Percentiles rank a stretch among this genome's conserved stretches.
phyloP scores from a whole-genome alignment of 2,888 invertebrate species.

The Lissonota sp. region DNA sequence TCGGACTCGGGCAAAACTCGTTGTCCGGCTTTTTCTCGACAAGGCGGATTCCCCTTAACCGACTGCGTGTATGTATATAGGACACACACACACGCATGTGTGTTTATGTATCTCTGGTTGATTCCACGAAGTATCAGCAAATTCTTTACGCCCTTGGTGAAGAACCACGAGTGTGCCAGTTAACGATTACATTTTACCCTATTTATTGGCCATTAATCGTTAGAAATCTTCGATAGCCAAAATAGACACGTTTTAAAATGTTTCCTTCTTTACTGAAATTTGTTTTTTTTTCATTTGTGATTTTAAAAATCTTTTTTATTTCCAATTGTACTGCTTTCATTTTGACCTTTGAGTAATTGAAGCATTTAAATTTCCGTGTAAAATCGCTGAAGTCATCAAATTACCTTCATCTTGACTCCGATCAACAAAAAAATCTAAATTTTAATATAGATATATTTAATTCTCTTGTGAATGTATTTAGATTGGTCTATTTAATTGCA shows the following conservation, averaged over 20 bases:
- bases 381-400: no score
- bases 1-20: conserved; percentile 57
- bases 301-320: no score
- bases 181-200: conserved; percentile 5
- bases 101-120: conserved; percentile 4
- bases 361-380: no score
- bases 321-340: no score
- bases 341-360: no score
- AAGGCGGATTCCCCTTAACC: conserved; percentile 45
- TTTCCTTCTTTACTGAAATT: no score
- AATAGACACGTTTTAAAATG: not conserved
- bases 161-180: conserved; percentile 16
- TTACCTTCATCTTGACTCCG: no score
- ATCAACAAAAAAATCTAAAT: not conserved
- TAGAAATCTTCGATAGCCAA: not conserved
- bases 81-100: no score
- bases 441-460: not conserved
- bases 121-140: conserved; percentile 58
- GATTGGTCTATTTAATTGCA: not conserved
- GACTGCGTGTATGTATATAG: conserved; percentile 18
- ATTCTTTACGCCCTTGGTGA: conserved; percentile 55
- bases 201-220: not conserved
- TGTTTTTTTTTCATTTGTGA: no score
- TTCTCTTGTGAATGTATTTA: not conserved
- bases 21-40: conserved; percentile 60